These are phyloP conservation scores for Eufriesea mexicana DNA, from an alignment of 1,140 invertebrate species.

Conservation along the genomic window DNA sequence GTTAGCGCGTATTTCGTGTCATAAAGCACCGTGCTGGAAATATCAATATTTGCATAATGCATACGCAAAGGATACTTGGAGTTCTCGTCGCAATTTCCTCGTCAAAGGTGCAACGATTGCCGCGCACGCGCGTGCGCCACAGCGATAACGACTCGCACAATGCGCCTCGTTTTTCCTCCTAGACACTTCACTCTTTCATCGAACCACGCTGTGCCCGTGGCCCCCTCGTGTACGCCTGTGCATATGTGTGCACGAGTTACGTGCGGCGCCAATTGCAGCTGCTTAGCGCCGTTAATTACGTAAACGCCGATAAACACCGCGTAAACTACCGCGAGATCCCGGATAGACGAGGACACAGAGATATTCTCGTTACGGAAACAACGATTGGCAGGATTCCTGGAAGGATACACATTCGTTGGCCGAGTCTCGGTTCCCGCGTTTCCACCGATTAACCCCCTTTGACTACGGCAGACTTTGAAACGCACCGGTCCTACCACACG, in stretches of 20 bases:
- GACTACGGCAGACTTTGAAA: too few species aligned
- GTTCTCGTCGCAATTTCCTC: slow-evolving; percentile 15
- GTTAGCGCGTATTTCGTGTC: not conserved
- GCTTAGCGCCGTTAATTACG: slow-evolving; percentile 59
- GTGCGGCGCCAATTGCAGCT: slow-evolving; percentile 39
- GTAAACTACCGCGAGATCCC: not conserved
- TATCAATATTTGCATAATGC: slow-evolving; percentile 26
- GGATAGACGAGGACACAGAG: too few species aligned
- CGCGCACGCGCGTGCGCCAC: not conserved
- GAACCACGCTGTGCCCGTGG: slow-evolving; percentile 3
- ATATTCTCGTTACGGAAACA: slow-evolving; percentile 33
- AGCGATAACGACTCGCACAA: not conserved
- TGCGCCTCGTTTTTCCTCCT: not conserved
- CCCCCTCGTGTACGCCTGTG: not conserved
- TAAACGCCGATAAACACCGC: slow-evolving; percentile 23
- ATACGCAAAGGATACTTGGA: not conserved
- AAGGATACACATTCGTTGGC: not conserved
- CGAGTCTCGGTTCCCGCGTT: not conserved
- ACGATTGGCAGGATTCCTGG: slow-evolving; percentile 38
- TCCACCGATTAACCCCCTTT: too few species aligned
- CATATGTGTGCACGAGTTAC: not conserved
- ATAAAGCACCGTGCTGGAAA: not conserved
- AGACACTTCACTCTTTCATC: slow-evolving; percentile 7
- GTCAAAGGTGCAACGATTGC: not conserved
- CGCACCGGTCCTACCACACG: too few species aligned